A percentile compares a stretch with the other conserved stretches of the same genome.
phyloP scores from a whole-genome alignment of 2,113 vertebrate genomes.

The Apodemus speciosus region DNA sequence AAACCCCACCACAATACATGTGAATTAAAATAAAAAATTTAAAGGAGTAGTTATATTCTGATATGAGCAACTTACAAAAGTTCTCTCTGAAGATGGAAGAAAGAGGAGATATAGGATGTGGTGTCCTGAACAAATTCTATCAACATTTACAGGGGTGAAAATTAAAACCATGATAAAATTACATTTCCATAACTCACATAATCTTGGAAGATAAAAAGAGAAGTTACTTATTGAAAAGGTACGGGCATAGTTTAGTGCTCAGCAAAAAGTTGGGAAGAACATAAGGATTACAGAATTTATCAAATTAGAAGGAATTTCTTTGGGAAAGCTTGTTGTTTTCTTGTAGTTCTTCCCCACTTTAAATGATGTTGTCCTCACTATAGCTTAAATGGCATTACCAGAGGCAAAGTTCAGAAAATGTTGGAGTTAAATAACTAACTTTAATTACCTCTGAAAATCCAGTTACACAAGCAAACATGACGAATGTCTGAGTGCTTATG shows the following conservation, averaged over 20 bases:
- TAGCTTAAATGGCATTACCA: background rate
- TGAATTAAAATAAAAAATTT: background rate
- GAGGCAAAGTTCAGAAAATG: background rate
- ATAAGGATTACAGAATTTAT: background rate
- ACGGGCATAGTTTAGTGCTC: background rate
- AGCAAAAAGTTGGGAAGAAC: background rate
- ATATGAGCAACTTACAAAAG: background rate
- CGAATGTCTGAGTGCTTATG: too few species aligned
- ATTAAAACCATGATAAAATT: constrained; percentile 2
- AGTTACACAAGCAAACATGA: background rate
- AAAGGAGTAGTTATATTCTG: background rate
- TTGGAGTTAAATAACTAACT: background rate
- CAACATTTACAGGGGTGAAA: background rate
- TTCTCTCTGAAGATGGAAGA: background rate
- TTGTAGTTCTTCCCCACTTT: background rate
- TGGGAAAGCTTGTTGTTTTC: background rate
- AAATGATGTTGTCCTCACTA: background rate
- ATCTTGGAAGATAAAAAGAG: background rate
- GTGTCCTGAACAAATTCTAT: background rate
- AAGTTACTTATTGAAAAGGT: background rate
- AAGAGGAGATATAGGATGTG: background rate
- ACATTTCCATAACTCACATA: background rate
- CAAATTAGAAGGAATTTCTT: background rate
- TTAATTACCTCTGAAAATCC: background rate
- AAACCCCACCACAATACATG: background rate